Evolutionary conservation across 2,113 vertebrate genomes (phyloP), one percentile per base, ranked within the genome.

Genomic region (Phylloscopus trochilus): DNA sequence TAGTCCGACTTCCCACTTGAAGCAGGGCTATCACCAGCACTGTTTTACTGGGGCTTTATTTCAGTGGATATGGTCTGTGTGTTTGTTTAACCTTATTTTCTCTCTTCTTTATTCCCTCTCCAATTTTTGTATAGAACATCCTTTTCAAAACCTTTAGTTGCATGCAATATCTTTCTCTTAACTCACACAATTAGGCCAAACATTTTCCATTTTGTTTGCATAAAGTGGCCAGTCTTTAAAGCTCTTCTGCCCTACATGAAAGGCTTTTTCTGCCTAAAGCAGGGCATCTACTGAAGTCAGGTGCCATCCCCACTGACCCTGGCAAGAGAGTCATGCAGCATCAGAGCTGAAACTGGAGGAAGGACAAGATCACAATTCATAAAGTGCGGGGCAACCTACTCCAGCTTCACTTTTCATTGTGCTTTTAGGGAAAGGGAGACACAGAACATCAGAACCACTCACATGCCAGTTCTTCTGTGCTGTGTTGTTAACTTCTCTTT

Each of bases 401-500:
- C 3, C 62, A 73, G 26, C 76, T 53, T 89, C 74, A 59, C 23
- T 87, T 89, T 59, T 72, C 46, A 2, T 43, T 62, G 58, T 79
- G 30, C 16, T 59, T 73, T 24, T 22, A 30, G 2, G 2, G 39
- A 79, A 87, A 85, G 77, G 49, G 67, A 89, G 78, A 55, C 64
- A 78, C 1, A 0, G 28, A 46, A 72, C 47, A 81, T 64, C 66
- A 94, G 87, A 94, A 93, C 46, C 15, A 30, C 24, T 83, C 70
- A 28, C n/a, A 87, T 67, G 89, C 73, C 66, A 87, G 77, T 81
- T 89, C 60, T 93, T 93, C 87, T 87, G 63, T 9, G 4, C 76
- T 83, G 89, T 89, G 89, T 76, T 95, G 84, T 93, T 95, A 89
- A 96, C 91, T 97, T 95, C 90, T 75, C 75, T n/a, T n/a, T 94